Conservation (phyloP, 2,888 invertebrate species). For the Ormia ochracea region DNA sequence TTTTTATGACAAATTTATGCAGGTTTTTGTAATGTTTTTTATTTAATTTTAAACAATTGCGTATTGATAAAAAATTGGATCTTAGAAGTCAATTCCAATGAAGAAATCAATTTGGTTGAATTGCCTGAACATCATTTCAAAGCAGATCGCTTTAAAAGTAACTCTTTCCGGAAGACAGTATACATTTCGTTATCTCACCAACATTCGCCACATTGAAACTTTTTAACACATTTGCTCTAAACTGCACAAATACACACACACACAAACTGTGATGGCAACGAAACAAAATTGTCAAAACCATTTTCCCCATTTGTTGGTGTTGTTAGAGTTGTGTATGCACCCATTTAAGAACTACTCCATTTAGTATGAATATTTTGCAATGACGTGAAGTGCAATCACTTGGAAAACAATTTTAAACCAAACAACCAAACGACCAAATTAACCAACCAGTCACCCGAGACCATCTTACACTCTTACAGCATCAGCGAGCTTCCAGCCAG, state of each 20-base stretch:
- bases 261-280: neutral
- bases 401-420: constrained; percentile 56
- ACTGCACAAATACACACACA: neutral
- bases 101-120: neutral
- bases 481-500: constrained; percentile 38
- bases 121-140: neutral
- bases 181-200: constrained; percentile 55
- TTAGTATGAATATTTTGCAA: constrained; percentile 37
- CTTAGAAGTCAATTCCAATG: neutral
- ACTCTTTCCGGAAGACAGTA: neutral
- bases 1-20: constrained; percentile 35
- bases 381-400: constrained; percentile 54
- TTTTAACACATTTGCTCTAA: constrained; percentile 42
- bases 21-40: constrained; percentile 27
- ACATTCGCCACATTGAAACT: constrained; percentile 60
- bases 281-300: constrained; percentile 54
- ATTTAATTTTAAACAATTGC: no score
- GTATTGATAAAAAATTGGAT: neutral
- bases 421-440: constrained; percentile 41
- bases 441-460: constrained; percentile 21
- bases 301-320: constrained; percentile 44
- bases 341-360: neutral
- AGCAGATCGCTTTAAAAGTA: neutral
- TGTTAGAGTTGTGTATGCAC: constrained; percentile 14
- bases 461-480: constrained; percentile 26